Conservation (phyloP, 1,140 invertebrate species). For the Atta texana region DNA sequence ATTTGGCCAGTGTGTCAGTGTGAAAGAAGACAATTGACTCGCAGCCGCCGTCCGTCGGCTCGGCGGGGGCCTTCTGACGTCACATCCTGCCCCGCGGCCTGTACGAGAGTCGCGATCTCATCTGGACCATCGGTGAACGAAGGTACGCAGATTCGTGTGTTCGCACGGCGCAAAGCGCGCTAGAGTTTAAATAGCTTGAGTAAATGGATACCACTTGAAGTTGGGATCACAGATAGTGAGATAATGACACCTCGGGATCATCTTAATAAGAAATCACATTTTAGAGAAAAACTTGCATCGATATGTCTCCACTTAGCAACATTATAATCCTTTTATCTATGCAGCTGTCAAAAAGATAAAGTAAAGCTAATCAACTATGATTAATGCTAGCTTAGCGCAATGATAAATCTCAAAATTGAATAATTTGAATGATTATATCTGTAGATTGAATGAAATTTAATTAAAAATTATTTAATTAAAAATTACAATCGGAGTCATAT, state of each 20-base stretch:
- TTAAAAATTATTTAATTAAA: neutral
- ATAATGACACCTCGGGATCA: neutral
- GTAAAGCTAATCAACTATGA: too few relatives aligned
- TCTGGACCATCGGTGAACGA: constrained; percentile 76
- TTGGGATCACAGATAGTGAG: neutral
- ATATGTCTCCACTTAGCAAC: neutral
- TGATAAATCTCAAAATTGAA: neutral
- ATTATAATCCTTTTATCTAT: neutral
- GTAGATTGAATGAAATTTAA: neutral
- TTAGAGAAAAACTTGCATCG: neutral
- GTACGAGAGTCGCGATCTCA: constrained; percentile 75
- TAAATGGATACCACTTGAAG: neutral
- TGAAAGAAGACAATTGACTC: constrained; percentile 83
- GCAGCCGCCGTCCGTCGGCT: constrained; percentile 77
- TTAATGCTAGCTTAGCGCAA: neutral
- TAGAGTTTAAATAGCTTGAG: constrained; percentile 28
- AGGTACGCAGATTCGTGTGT: constrained; percentile 77
- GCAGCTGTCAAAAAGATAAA: too few relatives aligned
- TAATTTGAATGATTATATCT: neutral
- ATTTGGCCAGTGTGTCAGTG: constrained; percentile 70
- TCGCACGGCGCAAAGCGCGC: constrained; percentile 51
- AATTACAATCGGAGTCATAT: neutral
- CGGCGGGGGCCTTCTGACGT: constrained; percentile 82
- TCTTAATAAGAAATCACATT: neutral
- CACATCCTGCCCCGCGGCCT: constrained; percentile 81